A percentile compares a stretch with the other conserved stretches of the same genome.
Conservation (phyloP, 1,140 invertebrate species). For the Sminthurinus signatus region DNA sequence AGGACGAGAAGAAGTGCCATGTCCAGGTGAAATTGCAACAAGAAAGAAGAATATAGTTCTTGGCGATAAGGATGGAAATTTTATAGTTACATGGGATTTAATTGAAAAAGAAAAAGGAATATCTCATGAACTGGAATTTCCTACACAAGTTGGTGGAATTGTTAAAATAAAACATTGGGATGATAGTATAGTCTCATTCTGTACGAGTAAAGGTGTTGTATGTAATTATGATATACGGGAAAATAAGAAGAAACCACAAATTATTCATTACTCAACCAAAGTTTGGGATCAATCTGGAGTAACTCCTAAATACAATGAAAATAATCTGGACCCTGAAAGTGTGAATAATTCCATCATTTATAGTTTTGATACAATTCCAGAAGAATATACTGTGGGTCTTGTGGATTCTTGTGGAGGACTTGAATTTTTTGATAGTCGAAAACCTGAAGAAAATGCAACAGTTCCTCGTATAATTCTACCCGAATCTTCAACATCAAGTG, state of each 20-base stretch:
- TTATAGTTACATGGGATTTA: conserved; percentile 16
- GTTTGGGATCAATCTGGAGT: neutral
- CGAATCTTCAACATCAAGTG: conserved; percentile 6
- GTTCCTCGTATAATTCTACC: conserved; percentile 11
- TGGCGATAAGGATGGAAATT: conserved; percentile 12
- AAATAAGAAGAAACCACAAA: neutral
- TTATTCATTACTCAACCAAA: conserved; percentile 5
- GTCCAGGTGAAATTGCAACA: conserved; percentile 19
- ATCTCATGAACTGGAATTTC: neutral
- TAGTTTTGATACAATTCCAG: conserved; percentile 27
- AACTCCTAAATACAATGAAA: neutral
- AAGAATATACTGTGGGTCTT: conserved; percentile 18
- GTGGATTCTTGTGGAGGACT: conserved; percentile 35
- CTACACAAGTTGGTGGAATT: conserved; percentile 3
- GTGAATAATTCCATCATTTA: neutral
- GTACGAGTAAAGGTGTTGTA: conserved; percentile 19
- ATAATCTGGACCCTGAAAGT: neutral
- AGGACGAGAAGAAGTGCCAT: neutral
- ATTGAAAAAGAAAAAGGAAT: conserved; percentile 1
- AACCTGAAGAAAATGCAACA: neutral
- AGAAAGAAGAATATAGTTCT: conserved; percentile 13
- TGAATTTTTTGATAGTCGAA: conserved; percentile 24
- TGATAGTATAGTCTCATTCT: conserved; percentile 23
- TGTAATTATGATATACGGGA: conserved; percentile 22
- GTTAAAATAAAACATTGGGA: conserved; percentile 30